phyloP scores from a whole-genome alignment of 2,797 vertebrate genomes.

The Chaenodraco wilsoni region DNA sequence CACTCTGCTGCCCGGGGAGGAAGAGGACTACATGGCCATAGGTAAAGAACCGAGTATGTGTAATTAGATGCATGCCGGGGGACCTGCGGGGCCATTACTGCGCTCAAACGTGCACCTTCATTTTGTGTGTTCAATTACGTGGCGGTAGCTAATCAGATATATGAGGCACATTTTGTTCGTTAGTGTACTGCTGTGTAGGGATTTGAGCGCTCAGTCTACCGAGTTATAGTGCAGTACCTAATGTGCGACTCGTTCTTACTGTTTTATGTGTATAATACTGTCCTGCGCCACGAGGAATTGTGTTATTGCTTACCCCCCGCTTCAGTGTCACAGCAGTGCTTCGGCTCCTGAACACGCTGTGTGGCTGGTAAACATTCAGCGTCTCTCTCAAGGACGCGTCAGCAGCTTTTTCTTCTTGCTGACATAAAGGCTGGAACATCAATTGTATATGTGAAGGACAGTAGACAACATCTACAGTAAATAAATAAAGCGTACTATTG shows the following conservation, averaged over 20 bases:
- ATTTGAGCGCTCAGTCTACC: conserved; percentile 22
- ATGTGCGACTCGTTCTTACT: conserved; percentile 30
- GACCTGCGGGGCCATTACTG: conserved; percentile 25
- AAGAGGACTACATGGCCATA: conserved; percentile 88
- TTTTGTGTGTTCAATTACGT: conserved; percentile 65
- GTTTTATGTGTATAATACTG: conserved; percentile 25
- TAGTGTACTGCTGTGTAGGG: conserved; percentile 34
- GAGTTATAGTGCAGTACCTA: conserved; percentile 17
- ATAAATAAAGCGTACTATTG: background rate
- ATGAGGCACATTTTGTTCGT: conserved; percentile 40
- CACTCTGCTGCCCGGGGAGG: conserved; percentile 78
- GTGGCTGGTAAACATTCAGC: conserved; percentile 21
- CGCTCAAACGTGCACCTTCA: conserved; percentile 47
- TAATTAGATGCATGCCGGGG: conserved; percentile 54
- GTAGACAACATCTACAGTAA: conserved; percentile 6
- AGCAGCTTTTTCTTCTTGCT: conserved; percentile 32
- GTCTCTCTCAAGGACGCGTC: conserved; percentile 39
- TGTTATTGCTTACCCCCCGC: conserved; percentile 15
- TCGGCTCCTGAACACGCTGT: conserved; percentile 6
- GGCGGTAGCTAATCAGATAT: conserved; percentile 57
- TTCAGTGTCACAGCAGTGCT: conserved; percentile 3
- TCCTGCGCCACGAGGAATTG: background rate
- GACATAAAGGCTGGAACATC: conserved; percentile 20
- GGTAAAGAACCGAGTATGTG: conserved; percentile 73
- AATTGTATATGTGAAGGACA: conserved; percentile 15